Evolutionary conservation across 2,797 vertebrate species (phyloP), one percentile per base, ranked within the genome.

Genomic region (Aldrovandia affinis): DNA sequence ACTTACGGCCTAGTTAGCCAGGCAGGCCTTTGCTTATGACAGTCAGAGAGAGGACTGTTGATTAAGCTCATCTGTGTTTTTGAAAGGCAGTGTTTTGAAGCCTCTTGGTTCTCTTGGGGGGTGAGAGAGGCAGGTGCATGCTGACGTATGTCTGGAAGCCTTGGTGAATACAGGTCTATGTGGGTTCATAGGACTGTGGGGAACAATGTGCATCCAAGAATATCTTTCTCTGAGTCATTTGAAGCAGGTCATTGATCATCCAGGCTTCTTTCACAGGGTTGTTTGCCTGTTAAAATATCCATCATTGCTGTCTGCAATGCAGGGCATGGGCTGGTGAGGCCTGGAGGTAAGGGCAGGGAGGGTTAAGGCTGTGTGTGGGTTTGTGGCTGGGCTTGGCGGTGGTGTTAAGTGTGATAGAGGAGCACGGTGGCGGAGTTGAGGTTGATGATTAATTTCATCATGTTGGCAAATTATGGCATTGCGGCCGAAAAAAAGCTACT

Each of bases 1-100:
- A n/a, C n/a, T n/a, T n/a, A 42, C 47, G 73, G 73, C 73, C 73
- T 77, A 77, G 73, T 77, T 77, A 77, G 73, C 73, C 20, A 77
- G 42, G 73, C 42, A 44, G 73, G 73, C 22, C 39, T 77, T 47
- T 44, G 73, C n/a, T 77, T 47, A 77, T 77, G 42, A 47, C 39
- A 77, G 73, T n/a, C 73, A 77, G 73, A 12, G 25, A 77, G 22
- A 25, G 73, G 20, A 47, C 73, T 77, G 73, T 77, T 77, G 73
- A 77, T 44, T 77, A 42, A 77, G 42, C 73, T 25, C 15, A 2
- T 50, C 47, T 14, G 73, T 77, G 73, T 77, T 44, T 47, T 33
- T 73, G 68, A 73, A n/a, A 77, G 73, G 73, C 73, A 12, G 22
- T 77, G 73, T 77, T 77, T 77, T 77, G 73, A 77, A 44, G 25